phyloP scores from a whole-genome alignment of 2,797 vertebrate genomes.

The Crenichthys baileyi region DNA sequence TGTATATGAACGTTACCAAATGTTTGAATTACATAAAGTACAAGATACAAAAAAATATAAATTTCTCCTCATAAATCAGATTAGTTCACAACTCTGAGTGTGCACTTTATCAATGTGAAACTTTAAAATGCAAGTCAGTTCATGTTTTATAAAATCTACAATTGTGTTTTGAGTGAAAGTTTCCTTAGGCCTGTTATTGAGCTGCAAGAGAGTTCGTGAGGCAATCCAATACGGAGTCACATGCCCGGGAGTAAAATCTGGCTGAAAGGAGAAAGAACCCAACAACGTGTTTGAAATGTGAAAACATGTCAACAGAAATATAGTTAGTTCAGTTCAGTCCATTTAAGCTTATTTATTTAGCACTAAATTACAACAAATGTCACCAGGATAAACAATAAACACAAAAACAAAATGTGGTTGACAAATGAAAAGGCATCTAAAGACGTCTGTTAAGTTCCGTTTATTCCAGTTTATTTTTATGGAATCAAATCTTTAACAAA shows the following conservation, averaged over 20 bases:
- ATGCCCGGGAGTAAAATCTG: background rate
- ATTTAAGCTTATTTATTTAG: background rate
- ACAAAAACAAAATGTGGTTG: background rate
- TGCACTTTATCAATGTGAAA: background rate
- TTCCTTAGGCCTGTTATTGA: background rate
- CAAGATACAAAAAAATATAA: constrained; percentile 33
- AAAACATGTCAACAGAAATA: background rate
- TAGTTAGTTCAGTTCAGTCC: background rate
- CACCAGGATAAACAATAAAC: too few species aligned
- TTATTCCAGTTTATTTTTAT: background rate
- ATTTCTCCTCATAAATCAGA: constrained; percentile 53
- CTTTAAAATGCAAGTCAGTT: background rate
- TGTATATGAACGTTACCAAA: constrained; percentile 9
- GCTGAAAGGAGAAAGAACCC: background rate
- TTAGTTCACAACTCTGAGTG: constrained; percentile 58
- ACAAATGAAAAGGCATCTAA: background rate
- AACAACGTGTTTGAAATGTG: background rate
- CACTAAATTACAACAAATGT: background rate
- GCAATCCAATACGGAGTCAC: background rate
- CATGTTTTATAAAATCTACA: background rate
- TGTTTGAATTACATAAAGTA: constrained; percentile 22
- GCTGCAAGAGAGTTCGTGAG: background rate
- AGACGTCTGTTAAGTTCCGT: background rate
- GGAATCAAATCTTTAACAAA: background rate
- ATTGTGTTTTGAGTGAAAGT: background rate